Evolutionary conservation across 2,113 vertebrate species (phyloP).

Genomic region (Poeciliopsis occidentalis): DNA sequence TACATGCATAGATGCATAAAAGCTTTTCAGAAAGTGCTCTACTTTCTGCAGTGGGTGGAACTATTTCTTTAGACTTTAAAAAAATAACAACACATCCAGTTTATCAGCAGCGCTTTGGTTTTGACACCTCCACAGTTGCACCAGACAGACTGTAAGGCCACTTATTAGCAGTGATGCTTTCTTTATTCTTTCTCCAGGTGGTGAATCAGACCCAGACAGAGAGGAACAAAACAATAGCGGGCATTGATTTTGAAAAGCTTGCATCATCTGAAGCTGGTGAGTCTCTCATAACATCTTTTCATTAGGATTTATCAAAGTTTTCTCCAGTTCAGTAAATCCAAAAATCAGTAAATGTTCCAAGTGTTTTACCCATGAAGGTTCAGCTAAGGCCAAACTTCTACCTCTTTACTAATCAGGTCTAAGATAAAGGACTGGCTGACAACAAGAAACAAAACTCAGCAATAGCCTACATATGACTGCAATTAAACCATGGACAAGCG

Average conservation of each 20-base stretch:
- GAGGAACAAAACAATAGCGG: slow-evolving; percentile 70
- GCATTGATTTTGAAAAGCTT: slow-evolving; percentile 64
- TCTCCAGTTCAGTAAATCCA: neutral
- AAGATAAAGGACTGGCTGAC: neutral
- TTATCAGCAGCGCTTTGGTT: neutral
- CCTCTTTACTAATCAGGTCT: neutral
- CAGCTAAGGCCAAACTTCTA: neutral
- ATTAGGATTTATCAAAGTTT: neutral
- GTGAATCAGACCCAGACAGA: slow-evolving; percentile 30
- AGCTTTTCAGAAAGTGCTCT: neutral
- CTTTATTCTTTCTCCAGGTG: slow-evolving; percentile 48
- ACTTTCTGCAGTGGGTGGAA: neutral
- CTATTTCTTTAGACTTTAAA: neutral
- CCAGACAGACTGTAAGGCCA: neutral
- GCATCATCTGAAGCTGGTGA: slow-evolving; percentile 58
- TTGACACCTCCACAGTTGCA: neutral
- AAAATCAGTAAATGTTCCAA: neutral
- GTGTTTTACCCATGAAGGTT: neutral
- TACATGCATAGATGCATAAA: neutral
- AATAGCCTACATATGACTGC: neutral
- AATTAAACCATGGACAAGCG: slow-evolving; percentile 9
- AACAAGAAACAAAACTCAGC: neutral
- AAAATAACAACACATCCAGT: neutral
- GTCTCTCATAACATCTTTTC: slow-evolving; percentile 13
- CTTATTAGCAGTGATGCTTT: slow-evolving; percentile 3